phyloP scores from a whole-genome alignment of 2,113 vertebrate genomes.

The Hirundichthys speculiger region DNA sequence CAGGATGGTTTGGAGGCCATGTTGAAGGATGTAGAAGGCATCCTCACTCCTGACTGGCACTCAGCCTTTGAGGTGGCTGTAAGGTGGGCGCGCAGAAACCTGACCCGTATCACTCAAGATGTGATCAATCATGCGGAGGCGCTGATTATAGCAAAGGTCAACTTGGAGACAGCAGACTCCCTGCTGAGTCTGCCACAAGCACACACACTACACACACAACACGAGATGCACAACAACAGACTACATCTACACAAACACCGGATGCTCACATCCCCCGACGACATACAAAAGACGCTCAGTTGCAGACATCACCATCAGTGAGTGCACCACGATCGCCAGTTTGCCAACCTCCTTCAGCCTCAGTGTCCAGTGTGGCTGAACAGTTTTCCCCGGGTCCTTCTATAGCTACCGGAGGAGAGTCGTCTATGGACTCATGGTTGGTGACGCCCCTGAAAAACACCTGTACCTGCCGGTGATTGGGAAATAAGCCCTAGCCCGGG shows the following conservation, averaged over 20 bases:
- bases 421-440: no score
- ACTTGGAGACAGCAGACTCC: no score
- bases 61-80: not conserved
- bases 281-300: not conserved
- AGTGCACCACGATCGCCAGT: not conserved
- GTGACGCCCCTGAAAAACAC: no score
- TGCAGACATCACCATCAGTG: not conserved
- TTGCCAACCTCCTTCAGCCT: no score
- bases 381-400: no score
- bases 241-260: not conserved
- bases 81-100: not conserved
- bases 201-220: not conserved
- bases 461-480: no score
- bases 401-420: no score
- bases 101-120: not conserved
- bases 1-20: accelerated
- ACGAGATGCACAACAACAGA: not conserved
- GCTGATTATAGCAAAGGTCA: no score
- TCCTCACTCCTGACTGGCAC: not conserved
- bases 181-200: not conserved
- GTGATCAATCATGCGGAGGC: no score
- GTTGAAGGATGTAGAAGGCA: not conserved
- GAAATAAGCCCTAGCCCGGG: not conserved
- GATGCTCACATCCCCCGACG: not conserved
- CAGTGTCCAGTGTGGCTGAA: no score